Evolutionary conservation across 2,888 invertebrate species (phyloP).

Genomic region (Orthosia gothica): DNA sequence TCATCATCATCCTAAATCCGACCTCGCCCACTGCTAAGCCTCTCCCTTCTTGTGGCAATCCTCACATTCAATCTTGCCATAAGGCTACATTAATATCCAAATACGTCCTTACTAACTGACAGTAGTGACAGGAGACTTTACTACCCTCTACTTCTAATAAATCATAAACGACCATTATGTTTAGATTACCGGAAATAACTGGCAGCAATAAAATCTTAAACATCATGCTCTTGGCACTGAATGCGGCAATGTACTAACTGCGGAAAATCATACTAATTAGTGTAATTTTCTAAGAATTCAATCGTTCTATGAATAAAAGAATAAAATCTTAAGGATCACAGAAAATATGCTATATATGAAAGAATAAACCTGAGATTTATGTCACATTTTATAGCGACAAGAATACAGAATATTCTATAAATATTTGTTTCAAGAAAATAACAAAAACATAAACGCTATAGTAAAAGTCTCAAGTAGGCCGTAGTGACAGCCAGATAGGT

Average conservation of each 20-base stretch:
- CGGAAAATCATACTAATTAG: conserved; percentile 25
- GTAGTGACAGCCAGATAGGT: conserved; percentile 62
- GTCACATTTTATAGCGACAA: conserved; percentile 1
- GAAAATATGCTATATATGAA: neutral
- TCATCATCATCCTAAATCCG: too few relatives aligned
- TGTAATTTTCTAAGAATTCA: conserved; percentile 22
- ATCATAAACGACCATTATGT: conserved; percentile 4
- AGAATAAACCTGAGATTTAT: conserved; percentile 14
- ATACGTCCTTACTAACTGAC: neutral
- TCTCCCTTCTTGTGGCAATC: too few relatives aligned
- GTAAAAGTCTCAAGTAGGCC: conserved; percentile 40
- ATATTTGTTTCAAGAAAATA: conserved; percentile 39
- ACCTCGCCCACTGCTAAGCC: too few relatives aligned
- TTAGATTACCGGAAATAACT: conserved; percentile 4
- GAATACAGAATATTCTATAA: conserved; percentile 20
- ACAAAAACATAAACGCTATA: conserved; percentile 37
- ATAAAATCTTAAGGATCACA: neutral
- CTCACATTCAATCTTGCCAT: neutral
- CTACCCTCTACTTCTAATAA: neutral
- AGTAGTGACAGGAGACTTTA: neutral
- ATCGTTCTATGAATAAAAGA: neutral
- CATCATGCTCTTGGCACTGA: conserved; percentile 18
- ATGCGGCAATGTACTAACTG: neutral
- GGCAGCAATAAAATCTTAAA: conserved; percentile 7
- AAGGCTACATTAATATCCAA: neutral